phyloP scores from a whole-genome alignment of 2,888 invertebrate species.

The Tenthredo notha region DNA sequence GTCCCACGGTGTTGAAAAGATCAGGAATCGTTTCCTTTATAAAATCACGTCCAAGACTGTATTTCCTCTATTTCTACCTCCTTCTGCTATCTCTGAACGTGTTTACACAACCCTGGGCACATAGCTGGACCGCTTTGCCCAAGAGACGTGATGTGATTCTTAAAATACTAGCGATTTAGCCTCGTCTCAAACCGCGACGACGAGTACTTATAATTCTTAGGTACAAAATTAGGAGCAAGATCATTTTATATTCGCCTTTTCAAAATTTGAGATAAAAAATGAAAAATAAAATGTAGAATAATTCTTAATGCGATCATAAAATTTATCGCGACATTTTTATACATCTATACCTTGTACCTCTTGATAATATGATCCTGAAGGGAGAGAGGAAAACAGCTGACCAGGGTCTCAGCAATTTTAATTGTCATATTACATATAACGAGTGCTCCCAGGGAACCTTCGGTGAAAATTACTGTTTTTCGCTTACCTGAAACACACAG shows the following conservation, averaged over 20 bases:
- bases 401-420: neutral
- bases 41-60: conserved; percentile 9
- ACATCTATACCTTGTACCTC: neutral
- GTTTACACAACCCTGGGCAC: conserved; percentile 22
- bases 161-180: conserved; percentile 2
- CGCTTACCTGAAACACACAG: conserved; percentile 11
- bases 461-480: neutral
- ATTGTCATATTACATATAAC: neutral
- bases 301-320: neutral
- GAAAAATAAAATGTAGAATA: neutral
- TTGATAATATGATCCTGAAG: neutral
- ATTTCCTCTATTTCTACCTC: neutral
- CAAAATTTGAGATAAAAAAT: neutral
- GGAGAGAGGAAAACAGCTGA: neutral
- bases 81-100: conserved; percentile 20
- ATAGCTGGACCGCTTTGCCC: conserved; percentile 7
- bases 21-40: neutral
- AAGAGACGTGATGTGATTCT: conserved; percentile 22
- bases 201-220: neutral
- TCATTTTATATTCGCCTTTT: neutral
- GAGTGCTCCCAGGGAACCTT: neutral
- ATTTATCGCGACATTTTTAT: neutral
- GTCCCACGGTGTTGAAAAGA: neutral
- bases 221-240: neutral
- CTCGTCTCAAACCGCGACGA: neutral